phyloP scores from a whole-genome alignment of 2,888 invertebrate genomes.

The Caenorhabditis sp. region DNA sequence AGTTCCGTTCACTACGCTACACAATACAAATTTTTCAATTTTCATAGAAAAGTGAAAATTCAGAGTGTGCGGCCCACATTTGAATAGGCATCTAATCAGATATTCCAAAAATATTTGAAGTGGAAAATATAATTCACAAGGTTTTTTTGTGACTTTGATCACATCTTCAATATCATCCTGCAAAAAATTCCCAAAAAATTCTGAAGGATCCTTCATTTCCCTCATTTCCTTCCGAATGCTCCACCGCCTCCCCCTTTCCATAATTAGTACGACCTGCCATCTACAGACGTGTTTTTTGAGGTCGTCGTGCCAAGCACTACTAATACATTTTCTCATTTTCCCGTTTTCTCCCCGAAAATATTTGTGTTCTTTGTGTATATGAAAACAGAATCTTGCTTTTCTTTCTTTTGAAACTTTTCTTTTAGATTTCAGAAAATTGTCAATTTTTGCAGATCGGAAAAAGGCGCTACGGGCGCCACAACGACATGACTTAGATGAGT shows the following conservation, averaged over 20 bases:
- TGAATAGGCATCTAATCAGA: slow-evolving; percentile 2
- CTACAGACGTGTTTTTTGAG: slow-evolving; percentile 45
- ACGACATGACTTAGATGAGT: slow-evolving; percentile 66
- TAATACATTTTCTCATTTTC: slow-evolving; percentile 40
- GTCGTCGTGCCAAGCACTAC: slow-evolving; percentile 26
- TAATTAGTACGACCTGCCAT: slow-evolving; percentile 66
- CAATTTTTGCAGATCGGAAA: slow-evolving; percentile 59
- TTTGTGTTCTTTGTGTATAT: slow-evolving; percentile 9
- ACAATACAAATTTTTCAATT: not conserved
- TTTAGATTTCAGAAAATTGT: too few relatives aligned
- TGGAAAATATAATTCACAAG: not conserved
- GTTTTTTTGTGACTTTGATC: slow-evolving; percentile 1
- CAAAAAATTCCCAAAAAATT: too few relatives aligned
- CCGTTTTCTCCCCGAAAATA: slow-evolving; percentile 4
- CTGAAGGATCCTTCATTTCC: too few relatives aligned
- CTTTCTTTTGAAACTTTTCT: too few relatives aligned
- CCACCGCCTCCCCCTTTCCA: slow-evolving; percentile 42
- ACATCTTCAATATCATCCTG: too few relatives aligned
- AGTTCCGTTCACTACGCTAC: not conserved
- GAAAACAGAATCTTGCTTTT: too few relatives aligned
- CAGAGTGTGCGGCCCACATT: not conserved
- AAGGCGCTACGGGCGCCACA: slow-evolving; percentile 67
- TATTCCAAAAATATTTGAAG: not conserved
- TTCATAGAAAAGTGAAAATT: not conserved
- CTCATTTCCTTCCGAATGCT: slow-evolving; percentile 10